These are phyloP conservation scores for Diplolepis rosae DNA, from an alignment of 2,888 invertebrate genomes.

Conservation along the genomic window DNA sequence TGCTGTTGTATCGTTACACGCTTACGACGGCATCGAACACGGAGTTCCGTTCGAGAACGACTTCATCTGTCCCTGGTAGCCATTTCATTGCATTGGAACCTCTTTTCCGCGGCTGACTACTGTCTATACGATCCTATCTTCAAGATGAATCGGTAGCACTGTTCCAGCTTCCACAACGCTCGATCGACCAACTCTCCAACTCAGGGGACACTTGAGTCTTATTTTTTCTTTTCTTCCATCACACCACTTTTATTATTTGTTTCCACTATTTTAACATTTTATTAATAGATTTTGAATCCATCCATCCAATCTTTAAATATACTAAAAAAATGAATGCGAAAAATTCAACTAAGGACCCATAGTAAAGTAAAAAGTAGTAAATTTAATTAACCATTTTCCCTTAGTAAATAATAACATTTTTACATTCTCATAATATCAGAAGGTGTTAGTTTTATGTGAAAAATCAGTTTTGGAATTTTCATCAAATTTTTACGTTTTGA, in stretches of 20 bases:
- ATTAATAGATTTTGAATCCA: too few species aligned
- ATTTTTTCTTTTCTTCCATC: background rate
- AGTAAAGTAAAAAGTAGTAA: too few species aligned
- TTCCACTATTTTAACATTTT: too few species aligned
- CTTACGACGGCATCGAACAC: conserved; percentile 31
- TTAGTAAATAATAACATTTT: too few species aligned
- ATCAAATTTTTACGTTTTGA: too few species aligned
- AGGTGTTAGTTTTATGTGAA: too few species aligned
- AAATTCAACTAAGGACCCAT: too few species aligned
- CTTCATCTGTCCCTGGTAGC: conserved; percentile 49
- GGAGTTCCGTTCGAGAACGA: conserved; percentile 37
- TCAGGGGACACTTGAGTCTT: background rate
- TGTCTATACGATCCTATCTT: conserved; percentile 59
- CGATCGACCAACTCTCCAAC: background rate
- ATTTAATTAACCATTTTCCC: too few species aligned
- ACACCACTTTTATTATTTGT: background rate
- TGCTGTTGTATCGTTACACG: conserved; percentile 24
- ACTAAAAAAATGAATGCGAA: too few species aligned
- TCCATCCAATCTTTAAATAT: too few species aligned
- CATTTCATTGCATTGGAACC: conserved; percentile 42
- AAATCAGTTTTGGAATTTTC: too few species aligned
- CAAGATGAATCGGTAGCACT: conserved; percentile 59
- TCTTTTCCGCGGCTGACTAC: conserved; percentile 52
- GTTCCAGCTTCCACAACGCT: background rate
- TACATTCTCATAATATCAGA: too few species aligned